Conservation (phyloP, 1,140 invertebrate genomes). For the Thrips palmi region DNA sequence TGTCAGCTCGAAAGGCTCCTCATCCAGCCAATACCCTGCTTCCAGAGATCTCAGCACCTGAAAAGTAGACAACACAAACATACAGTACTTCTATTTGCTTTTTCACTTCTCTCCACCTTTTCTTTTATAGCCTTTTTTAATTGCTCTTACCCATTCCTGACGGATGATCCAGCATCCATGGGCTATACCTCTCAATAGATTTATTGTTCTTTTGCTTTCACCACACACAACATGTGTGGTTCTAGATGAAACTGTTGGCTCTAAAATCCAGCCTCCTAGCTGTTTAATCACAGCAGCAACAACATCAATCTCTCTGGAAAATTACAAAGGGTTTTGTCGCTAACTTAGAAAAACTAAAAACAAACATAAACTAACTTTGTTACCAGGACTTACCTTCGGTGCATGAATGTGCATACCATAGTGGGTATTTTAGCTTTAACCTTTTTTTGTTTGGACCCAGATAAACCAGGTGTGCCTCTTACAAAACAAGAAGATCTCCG, state of each 20-base stretch:
- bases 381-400: constrained; percentile 15
- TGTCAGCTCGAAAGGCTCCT: constrained; percentile 29
- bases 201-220: constrained; percentile 29
- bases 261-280: constrained; percentile 26
- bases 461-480: constrained; percentile 8
- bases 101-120: neutral
- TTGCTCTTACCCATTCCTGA: constrained; percentile 27
- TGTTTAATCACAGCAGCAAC: constrained; percentile 21
- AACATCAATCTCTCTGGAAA: constrained; percentile 15
- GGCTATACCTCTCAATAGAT: constrained; percentile 30
- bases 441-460: no score
- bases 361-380: constrained; percentile 1
- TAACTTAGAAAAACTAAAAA: constrained; percentile 1
- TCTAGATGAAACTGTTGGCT: constrained; percentile 25
- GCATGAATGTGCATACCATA: constrained; percentile 17
- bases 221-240: constrained; percentile 33
- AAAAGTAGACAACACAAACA: constrained; percentile 10
- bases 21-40: constrained; percentile 27
- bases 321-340: constrained; percentile 1
- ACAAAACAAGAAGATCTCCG: constrained; percentile 1
- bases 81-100: neutral
- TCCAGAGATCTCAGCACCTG: constrained; percentile 26
- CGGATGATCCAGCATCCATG: constrained; percentile 33
- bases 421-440: no score
- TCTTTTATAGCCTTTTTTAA: neutral